phyloP scores from a whole-genome alignment of 2,888 invertebrate species.

The Melieria omissa region DNA sequence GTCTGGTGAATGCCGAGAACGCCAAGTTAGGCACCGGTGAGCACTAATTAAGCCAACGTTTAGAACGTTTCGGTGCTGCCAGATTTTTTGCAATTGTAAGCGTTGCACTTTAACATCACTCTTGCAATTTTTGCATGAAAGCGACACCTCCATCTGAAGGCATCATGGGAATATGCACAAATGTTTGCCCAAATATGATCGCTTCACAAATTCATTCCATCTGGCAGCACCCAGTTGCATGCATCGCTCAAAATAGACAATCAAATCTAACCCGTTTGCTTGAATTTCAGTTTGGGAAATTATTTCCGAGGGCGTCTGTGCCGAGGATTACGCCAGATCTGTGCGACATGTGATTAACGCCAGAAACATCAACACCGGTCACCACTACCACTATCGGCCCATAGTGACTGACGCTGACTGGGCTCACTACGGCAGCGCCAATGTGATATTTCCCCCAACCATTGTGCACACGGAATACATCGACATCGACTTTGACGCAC shows the following conservation, averaged over 20 bases:
- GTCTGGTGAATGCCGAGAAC: slow-evolving; percentile 57
- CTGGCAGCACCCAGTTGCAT: too few relatives aligned
- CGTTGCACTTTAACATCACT: too few relatives aligned
- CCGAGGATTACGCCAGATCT: slow-evolving; percentile 50
- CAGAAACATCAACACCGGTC: too few relatives aligned
- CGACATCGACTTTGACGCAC: background rate
- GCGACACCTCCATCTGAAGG: too few relatives aligned
- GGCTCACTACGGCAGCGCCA: slow-evolving; percentile 47
- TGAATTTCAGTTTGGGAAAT: slow-evolving; percentile 53
- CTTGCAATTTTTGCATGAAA: too few relatives aligned
- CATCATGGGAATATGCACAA: too few relatives aligned
- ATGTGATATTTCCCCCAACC: slow-evolving; percentile 53
- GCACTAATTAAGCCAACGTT: background rate
- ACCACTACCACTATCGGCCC: background rate
- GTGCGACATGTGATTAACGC: background rate
- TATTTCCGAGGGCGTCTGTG: slow-evolving; percentile 53
- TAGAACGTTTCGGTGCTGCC: background rate
- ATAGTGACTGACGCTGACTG: slow-evolving; percentile 27
- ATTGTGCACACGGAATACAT: slow-evolving; percentile 53
- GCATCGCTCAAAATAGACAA: too few relatives aligned
- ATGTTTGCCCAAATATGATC: too few relatives aligned
- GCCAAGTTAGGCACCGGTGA: slow-evolving; percentile 52
- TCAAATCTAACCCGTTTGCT: too few relatives aligned
- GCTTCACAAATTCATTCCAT: too few relatives aligned
- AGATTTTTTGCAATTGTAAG: background rate